Percentiles rank a stretch among this genome's conserved stretches.
Conservation (phyloP, 1,140 invertebrate species). For the Luehdorfia chinensis region DNA sequence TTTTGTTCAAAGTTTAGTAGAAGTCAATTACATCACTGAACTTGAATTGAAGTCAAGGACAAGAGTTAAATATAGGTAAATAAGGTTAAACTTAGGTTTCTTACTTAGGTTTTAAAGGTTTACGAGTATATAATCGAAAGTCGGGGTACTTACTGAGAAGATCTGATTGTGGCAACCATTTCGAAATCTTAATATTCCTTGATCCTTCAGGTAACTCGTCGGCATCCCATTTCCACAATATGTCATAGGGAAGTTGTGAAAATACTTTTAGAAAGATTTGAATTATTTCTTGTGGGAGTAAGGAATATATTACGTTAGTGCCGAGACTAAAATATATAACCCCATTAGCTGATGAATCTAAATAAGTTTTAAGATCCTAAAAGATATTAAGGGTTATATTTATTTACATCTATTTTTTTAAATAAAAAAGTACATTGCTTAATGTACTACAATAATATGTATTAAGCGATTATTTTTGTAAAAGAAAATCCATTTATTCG, state of each 20-base stretch:
- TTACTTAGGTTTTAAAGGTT: too few species aligned
- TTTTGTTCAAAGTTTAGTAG: too few species aligned
- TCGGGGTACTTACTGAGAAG: constrained; percentile 49
- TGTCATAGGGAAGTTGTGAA: constrained; percentile 53
- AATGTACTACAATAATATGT: too few species aligned
- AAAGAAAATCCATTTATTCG: too few species aligned
- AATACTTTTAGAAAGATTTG: constrained; percentile 66
- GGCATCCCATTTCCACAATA: constrained; percentile 75
- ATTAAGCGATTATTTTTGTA: too few species aligned
- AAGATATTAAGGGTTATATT: too few species aligned
- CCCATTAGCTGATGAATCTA: constrained; percentile 76
- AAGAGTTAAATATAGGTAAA: too few species aligned
- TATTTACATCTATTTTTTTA: too few species aligned
- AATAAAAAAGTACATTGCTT: constrained; percentile 15
- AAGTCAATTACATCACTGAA: too few species aligned
- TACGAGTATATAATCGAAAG: too few species aligned
- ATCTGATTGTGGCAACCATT: constrained; percentile 77
- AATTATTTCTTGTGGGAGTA: constrained; percentile 54
- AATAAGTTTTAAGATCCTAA: constrained; percentile 70
- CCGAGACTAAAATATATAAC: constrained; percentile 82
- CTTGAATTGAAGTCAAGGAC: too few species aligned
- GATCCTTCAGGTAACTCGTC: constrained; percentile 44
- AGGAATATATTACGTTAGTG: constrained; percentile 65
- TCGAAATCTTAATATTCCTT: constrained; percentile 68
- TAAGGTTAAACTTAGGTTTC: too few species aligned